A percentile compares a stretch with the other conserved stretches of the same genome.
Evolutionary conservation across 2,113 vertebrate species (phyloP).

Genomic region (Lathamus discolor): DNA sequence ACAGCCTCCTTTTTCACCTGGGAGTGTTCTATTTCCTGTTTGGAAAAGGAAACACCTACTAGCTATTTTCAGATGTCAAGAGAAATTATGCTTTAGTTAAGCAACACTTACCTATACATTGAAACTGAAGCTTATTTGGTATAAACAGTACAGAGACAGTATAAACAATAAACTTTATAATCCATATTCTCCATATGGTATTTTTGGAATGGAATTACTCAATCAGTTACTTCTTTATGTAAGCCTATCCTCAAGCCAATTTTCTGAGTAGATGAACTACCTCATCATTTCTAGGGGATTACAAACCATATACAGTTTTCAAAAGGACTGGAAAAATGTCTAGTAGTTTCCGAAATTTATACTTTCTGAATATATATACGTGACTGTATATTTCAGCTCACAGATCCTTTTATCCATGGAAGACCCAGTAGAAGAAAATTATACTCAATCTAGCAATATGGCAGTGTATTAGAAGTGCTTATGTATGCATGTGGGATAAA

Average conservation of each 20-base stretch:
- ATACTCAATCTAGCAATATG: background rate
- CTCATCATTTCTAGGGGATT: background rate
- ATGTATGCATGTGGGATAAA: background rate
- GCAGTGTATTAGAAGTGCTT: background rate
- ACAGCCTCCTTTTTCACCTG: slow-evolving; percentile 88
- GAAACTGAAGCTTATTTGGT: background rate
- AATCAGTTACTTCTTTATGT: background rate
- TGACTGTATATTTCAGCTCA: background rate
- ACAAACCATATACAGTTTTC: background rate
- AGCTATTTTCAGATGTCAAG: background rate
- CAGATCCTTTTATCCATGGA: background rate
- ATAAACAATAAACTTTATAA: background rate
- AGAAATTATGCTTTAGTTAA: background rate
- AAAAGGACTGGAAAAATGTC: background rate
- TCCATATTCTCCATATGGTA: background rate
- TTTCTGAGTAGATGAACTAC: background rate
- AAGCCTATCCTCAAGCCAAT: background rate
- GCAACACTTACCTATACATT: background rate
- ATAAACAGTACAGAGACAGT: background rate
- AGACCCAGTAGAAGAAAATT: background rate
- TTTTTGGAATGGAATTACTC: background rate
- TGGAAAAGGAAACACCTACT: background rate
- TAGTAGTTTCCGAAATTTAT: background rate
- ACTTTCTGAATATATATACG: background rate
- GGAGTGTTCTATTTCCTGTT: slow-evolving; percentile 82